A percentile compares a stretch with the other conserved stretches of the same genome.
These are phyloP conservation scores for Drosophila emarginata DNA, from an alignment of 2,888 invertebrate genomes.

Conservation along the genomic window DNA sequence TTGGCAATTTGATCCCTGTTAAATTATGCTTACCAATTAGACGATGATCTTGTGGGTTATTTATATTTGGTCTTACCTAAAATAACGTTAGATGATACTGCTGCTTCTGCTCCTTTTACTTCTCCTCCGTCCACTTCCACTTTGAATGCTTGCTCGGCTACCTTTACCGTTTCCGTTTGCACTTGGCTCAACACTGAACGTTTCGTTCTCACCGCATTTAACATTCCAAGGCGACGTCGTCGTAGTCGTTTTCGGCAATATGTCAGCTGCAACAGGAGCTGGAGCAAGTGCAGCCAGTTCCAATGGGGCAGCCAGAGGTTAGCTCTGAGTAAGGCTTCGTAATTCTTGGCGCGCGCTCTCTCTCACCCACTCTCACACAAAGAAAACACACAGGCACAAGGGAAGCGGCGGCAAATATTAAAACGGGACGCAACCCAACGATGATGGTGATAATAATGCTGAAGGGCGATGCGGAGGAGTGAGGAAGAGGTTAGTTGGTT, in stretches of 20 bases:
- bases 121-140: constrained; percentile 54
- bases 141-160: constrained; percentile 54
- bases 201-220: constrained; percentile 82
- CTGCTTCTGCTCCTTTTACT: constrained; percentile 52
- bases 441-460: constrained; percentile 38
- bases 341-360: constrained; percentile 17
- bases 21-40: constrained; percentile 17
- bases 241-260: constrained; percentile 46
- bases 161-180: constrained; percentile 63
- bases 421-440: constrained; percentile 30
- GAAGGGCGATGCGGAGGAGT: constrained; percentile 45
- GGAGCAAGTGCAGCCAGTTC: constrained; percentile 26
- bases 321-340: constrained; percentile 19
- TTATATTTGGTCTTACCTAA: constrained; percentile 53
- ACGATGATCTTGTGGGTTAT: background rate
- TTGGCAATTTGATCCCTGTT: constrained; percentile 9
- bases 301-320: constrained; percentile 33
- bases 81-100: constrained; percentile 72
- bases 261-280: constrained; percentile 23
- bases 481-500: constrained; percentile 64
- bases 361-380: constrained; percentile 45
- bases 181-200: constrained; percentile 64
- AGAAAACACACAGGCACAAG: constrained; percentile 22
- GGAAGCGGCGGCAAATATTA: constrained; percentile 24
- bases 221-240: constrained; percentile 81